Evolutionary conservation across 2,113 vertebrate species (phyloP), one percentile per base, ranked within the genome.

Genomic region (Leucosticte australis): DNA sequence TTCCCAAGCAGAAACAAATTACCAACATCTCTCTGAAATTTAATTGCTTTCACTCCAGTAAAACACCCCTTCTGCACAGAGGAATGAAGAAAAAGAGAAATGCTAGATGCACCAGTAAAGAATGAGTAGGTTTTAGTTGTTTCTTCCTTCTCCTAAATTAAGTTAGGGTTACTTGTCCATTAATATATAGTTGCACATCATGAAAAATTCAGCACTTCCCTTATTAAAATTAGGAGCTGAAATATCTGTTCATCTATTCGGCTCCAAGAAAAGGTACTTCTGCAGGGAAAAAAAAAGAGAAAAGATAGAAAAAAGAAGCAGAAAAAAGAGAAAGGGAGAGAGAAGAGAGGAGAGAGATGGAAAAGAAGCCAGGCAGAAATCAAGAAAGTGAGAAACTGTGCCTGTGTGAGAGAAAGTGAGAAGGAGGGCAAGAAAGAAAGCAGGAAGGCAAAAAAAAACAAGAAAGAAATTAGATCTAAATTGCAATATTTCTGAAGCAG

Each of bases 1-100:
- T 87, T 97, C 50, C 59, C 67, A 81, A 91, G 87, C 64, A 95
- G 60, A 93, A 94, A 89, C 69, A 96, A 96, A 94, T 95, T 91
- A 82, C 83, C 68, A 50, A 41, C 37, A 86, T 92, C n/a, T 80
- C 83, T 91, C 55, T 47, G 53, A 83, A 60, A 90, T 91, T 94
- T 94, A 96, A 91, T 83, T 93, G 74, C 31, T 81, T 93, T 89
- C 7, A 4, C 76, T 90, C 50, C 67, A 89, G 75, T 87, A 81
- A 91, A 93, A 52, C 64, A 82, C 31, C 31, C 47, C 19, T 89
- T 92, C 73, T 89, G 24, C 56, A 78, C 18, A 88, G 71, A 85
- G 31, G 42, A 92, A 83, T 90, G 85, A 78, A 78, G 52, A 9
- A 75, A 92, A 93, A 39, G 71, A 88, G 86, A 90, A 90, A 75